Percentiles rank a stretch among this genome's conserved stretches.
Conservation (phyloP, 1,140 invertebrate genomes). For the Philopotamus ludificatus region DNA sequence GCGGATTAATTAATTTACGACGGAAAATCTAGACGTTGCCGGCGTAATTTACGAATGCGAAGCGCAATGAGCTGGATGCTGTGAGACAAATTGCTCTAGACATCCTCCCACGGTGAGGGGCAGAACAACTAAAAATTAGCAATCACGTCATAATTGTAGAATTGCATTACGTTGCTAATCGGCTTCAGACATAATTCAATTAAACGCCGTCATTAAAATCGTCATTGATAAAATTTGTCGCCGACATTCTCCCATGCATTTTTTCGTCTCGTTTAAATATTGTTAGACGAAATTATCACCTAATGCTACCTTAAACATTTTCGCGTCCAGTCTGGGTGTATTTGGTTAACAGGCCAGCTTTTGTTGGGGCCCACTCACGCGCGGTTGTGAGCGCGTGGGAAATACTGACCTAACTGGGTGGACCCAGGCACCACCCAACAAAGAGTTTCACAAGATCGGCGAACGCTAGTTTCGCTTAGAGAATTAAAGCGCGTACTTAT, state of each 20-base stretch:
- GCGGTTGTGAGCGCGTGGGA: slow-evolving; percentile 15
- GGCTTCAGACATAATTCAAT: neutral
- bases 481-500: too few species aligned
- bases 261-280: too few species aligned
- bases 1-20: too few species aligned
- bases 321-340: neutral
- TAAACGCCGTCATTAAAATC: too few species aligned
- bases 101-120: neutral
- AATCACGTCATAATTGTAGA: neutral
- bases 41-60: neutral
- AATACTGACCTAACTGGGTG: slow-evolving; percentile 15
- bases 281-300: slow-evolving; percentile 4
- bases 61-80: slow-evolving; percentile 3
- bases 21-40: too few species aligned
- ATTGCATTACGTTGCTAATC: neutral
- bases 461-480: too few species aligned
- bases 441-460: too few species aligned
- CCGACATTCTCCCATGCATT: too few species aligned
- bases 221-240: too few species aligned
- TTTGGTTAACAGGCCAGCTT: neutral
- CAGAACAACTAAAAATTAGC: neutral
- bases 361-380: neutral
- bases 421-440: too few species aligned
- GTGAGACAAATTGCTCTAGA: neutral
- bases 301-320: slow-evolving; percentile 18